Evolutionary conservation across 92 coral and sea anemone genomes (phyloP).

Genomic region (Epizoanthus scotinus): DNA sequence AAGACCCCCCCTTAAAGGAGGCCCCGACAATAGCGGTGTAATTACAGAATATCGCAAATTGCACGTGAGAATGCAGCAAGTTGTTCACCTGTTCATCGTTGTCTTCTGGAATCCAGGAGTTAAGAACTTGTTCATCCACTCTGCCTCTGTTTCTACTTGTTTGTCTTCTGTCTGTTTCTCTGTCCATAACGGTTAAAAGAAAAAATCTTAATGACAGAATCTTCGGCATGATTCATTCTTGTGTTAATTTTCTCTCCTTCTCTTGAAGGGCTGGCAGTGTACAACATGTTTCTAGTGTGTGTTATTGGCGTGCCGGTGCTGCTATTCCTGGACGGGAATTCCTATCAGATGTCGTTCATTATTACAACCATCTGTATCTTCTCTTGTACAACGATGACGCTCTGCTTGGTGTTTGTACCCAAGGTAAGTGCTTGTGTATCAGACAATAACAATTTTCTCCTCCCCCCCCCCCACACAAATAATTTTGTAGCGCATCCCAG

Average conservation of each 20-base stretch:
- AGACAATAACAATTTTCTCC: too few species aligned
- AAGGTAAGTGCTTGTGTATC: constrained; percentile 47
- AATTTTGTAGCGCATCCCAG: too few species aligned
- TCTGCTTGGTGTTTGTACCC: constrained; percentile 79
- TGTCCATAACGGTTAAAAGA: not conserved
- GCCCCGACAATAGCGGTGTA: too few species aligned
- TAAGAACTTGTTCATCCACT: too few species aligned
- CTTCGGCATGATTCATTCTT: too few species aligned
- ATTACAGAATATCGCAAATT: too few species aligned
- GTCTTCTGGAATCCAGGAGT: too few species aligned
- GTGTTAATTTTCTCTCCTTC: not conserved
- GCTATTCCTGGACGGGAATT: constrained; percentile 39
- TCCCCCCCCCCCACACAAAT: too few species aligned
- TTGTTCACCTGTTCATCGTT: too few species aligned
- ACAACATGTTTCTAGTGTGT: constrained; percentile 70
- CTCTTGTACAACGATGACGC: constrained; percentile 73
- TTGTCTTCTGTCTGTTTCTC: not conserved
- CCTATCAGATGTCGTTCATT: constrained; percentile 61
- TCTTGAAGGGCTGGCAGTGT: constrained; percentile 73
- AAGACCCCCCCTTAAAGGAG: too few species aligned
- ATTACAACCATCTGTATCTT: constrained; percentile 62
- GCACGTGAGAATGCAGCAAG: too few species aligned
- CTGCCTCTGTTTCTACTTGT: not conserved
- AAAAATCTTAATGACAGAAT: too few species aligned
- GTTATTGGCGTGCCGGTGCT: constrained; percentile 67